Evolutionary conservation across 1,140 invertebrate species (phyloP), one percentile per base, ranked within the genome.

Genomic region (Pectinophora gossypiella): DNA sequence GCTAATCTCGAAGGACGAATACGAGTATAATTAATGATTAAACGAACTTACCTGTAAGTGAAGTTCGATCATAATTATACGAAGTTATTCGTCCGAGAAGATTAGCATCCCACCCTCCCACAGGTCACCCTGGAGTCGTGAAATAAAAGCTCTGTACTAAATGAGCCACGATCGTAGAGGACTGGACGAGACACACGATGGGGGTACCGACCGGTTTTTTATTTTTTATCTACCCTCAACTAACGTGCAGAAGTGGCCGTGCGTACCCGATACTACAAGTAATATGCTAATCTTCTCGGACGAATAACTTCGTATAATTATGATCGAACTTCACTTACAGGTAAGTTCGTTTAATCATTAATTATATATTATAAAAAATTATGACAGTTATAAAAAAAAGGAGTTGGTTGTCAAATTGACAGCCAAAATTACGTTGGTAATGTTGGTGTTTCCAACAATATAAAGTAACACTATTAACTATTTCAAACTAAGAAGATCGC

Each of bases 11-110:
- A 10, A 19, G 18, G 42, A 44, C 42, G 42, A 44, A 44, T 40
- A 21, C 36, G 36, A 40, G 36, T 40, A 40, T 40, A 40, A 40
- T 40, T 32, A 40, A 27, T 27, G 45, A 47, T 47, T 47, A 38
- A 48, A 48, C 47, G 47, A 48, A 48, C 47, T 48, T 48, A 48
- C 47, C 47, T 44, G 42, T 44, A 48, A 35, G 47, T 48, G 47
- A 48, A 48, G 47, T 48, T 48, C 47, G 10, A 48, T 48, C 47
- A 36, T 48, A 48, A 48, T 48, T 48, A 38, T 20, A 44, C 19
- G 42, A 44, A 44, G 42, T 10, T 18, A 40, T 27, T 44, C 42
- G 18, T 44, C 42, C 42, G 42, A 44, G 20, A 19, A 44, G 42
- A 44, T 44, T 20, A 44, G 42, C 42, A 44, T 20, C 42, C 42